A percentile compares a stretch with the other conserved stretches of the same genome.
These are phyloP conservation scores for Heptranchias perlo DNA, from an alignment of 2,113 vertebrate genomes.

Conservation along the genomic window DNA sequence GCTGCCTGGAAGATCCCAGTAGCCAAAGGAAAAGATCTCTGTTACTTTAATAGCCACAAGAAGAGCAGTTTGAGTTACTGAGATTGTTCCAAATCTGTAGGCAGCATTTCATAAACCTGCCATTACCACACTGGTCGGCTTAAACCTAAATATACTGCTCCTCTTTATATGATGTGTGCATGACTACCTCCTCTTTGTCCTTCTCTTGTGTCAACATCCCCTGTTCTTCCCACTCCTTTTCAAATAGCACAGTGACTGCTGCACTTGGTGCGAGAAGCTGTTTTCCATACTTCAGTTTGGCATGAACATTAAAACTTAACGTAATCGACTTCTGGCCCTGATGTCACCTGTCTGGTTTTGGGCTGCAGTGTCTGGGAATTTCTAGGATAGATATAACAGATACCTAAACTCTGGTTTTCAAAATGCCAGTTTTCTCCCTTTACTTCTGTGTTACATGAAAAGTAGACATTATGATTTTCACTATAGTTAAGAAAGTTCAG, in stretches of 20 bases:
- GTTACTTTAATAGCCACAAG: too few species aligned
- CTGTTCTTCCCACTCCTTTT: neutral
- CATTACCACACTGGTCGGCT: neutral
- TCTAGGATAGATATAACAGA: neutral
- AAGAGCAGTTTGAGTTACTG: too few species aligned
- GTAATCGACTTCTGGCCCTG: neutral
- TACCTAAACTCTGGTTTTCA: neutral
- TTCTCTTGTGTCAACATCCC: neutral
- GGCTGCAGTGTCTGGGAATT: neutral
- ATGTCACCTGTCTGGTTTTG: neutral
- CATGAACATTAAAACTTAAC: neutral
- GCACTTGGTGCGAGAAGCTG: neutral
- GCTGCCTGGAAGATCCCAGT: too few species aligned
- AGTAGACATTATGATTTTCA: neutral
- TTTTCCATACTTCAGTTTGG: neutral
- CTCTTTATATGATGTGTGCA: neutral
- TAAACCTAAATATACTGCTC: neutral
- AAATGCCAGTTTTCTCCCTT: neutral
- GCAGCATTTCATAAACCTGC: neutral
- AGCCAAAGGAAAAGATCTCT: too few species aligned
- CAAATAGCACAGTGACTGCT: neutral
- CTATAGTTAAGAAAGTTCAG: neutral
- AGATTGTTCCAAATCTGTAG: neutral
- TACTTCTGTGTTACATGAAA: neutral
- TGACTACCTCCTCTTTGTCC: neutral